These are phyloP conservation scores for Penaeus chinensis DNA, from an alignment of 1,140 invertebrate species.

Conservation along the genomic window DNA sequence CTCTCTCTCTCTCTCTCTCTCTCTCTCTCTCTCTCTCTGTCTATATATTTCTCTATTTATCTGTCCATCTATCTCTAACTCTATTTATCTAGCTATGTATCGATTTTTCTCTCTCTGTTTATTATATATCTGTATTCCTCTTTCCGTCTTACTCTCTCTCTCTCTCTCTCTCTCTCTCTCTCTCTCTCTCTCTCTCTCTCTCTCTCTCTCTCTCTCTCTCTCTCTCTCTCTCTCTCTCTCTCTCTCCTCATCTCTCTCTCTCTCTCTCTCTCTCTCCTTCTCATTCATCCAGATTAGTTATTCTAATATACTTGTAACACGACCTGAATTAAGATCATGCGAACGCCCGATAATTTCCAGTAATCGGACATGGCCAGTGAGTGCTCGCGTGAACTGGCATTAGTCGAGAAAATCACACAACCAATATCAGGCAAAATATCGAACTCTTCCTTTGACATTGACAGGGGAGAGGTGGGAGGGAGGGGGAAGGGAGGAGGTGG, in stretches of 20 bases:
- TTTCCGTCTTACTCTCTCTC: neutral
- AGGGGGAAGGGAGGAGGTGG: no score
- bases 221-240: conserved; percentile 7
- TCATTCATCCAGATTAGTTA: neutral
- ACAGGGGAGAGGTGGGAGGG: no score
- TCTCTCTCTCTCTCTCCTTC: neutral
- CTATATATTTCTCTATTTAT: no score
- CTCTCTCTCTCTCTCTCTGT: no score
- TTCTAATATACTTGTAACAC: neutral
- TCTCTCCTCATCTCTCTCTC: conserved; percentile 1
- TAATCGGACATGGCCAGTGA: no score
- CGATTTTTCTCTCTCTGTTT: neutral
- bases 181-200: neutral
- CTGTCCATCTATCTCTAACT: neutral
- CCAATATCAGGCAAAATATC: no score
- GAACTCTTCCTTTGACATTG: no score
- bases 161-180: neutral
- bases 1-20: no score
- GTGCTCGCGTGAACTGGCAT: no score
- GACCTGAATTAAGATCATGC: neutral
- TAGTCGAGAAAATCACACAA: no score
- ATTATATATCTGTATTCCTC: neutral
- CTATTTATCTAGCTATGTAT: neutral
- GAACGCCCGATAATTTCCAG: no score
- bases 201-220: no score